A percentile compares a stretch with the other conserved stretches of the same genome.
These are phyloP conservation scores for Agrilus mali DNA, from an alignment of 2,888 invertebrate genomes.

Conservation along the genomic window DNA sequence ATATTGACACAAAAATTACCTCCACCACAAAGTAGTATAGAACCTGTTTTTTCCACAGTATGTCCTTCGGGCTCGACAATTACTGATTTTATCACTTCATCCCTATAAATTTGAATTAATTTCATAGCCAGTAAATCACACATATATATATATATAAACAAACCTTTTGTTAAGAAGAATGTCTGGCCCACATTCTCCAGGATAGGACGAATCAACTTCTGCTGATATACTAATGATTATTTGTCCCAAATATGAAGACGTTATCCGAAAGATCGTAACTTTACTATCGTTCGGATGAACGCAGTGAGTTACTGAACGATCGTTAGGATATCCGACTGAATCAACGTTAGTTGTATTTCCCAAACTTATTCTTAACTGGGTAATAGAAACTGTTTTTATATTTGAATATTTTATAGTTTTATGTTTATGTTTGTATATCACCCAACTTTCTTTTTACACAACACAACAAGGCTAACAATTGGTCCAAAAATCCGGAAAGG, in stretches of 20 bases:
- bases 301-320: constrained; percentile 23
- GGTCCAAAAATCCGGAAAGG: no score
- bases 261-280: constrained; percentile 25
- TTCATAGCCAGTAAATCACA: neutral
- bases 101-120: constrained; percentile 28
- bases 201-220: constrained; percentile 34
- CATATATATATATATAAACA: neutral
- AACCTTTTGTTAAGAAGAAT: constrained; percentile 35
- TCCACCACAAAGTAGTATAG: constrained; percentile 53
- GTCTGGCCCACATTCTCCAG: constrained; percentile 38
- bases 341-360: constrained; percentile 21
- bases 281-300: constrained; percentile 23
- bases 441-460: neutral
- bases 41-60: constrained; percentile 48
- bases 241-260: constrained; percentile 21
- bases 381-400: constrained; percentile 3
- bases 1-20: constrained; percentile 30
- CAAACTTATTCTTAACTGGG: constrained; percentile 23
- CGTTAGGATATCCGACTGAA: constrained; percentile 16
- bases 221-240: constrained; percentile 41
- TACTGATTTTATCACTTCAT: constrained; percentile 49
- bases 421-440: neutral
- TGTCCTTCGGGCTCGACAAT: constrained; percentile 61
- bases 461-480: neutral
- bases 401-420: neutral